A percentile compares a stretch with the other conserved stretches of the same genome.
phyloP scores from a whole-genome alignment of 1,140 invertebrate genomes.

The Drosophila kurseongensis region DNA sequence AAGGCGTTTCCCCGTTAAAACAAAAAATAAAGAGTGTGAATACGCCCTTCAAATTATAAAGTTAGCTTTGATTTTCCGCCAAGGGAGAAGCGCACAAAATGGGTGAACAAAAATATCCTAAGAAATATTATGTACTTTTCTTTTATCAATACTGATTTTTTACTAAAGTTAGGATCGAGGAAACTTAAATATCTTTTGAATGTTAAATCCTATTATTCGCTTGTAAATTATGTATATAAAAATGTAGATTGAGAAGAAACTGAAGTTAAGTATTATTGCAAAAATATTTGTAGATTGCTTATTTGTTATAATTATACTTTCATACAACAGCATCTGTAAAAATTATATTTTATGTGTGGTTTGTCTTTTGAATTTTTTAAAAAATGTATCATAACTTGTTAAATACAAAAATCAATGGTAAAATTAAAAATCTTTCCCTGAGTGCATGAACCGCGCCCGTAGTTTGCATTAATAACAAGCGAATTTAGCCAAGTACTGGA shows the following conservation, averaged over 20 bases:
- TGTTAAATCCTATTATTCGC: no score
- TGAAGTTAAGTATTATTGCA: no score
- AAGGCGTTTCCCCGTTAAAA: conserved; percentile 42
- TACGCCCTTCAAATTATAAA: conserved; percentile 11
- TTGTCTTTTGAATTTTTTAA: no score
- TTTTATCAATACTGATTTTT: neutral
- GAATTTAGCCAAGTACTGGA: conserved; percentile 30
- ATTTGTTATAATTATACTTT: no score
- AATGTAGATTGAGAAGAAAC: no score
- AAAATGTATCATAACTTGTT: no score
- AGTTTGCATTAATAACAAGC: conserved; percentile 66
- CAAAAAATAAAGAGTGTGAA: conserved; percentile 8
- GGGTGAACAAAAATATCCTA: neutral
- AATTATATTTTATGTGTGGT: no score
- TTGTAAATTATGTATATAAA: no score
- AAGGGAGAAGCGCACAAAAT: neutral
- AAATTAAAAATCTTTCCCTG: neutral
- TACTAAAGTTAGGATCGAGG: neutral
- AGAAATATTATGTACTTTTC: neutral
- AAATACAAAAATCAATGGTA: no score
- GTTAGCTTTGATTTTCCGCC: conserved; percentile 13
- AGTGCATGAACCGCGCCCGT: conserved; percentile 29
- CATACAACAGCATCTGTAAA: no score
- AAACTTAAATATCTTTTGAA: no score
- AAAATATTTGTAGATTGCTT: no score